phyloP scores from a whole-genome alignment of 2,797 vertebrate species.

The Catostomus latipinnis region DNA sequence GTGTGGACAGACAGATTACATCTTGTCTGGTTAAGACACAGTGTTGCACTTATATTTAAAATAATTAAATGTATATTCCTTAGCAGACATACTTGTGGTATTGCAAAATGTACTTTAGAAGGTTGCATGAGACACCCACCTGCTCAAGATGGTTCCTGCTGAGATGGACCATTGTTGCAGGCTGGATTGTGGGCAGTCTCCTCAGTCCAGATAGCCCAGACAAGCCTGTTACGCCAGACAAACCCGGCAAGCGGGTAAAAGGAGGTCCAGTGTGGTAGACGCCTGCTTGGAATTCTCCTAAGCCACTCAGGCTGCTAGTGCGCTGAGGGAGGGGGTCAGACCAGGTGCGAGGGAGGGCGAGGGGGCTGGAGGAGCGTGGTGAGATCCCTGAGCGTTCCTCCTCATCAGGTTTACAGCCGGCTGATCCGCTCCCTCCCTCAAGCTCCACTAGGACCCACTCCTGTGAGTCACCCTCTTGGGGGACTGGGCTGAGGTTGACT shows the following conservation, averaged over 20 bases:
- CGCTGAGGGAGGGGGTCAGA: conserved; percentile 72
- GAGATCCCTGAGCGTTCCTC: conserved; percentile 81
- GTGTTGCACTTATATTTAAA: too few species aligned
- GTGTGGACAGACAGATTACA: too few species aligned
- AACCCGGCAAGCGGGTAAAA: conserved; percentile 68
- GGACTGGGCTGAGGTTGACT: conserved; percentile 89
- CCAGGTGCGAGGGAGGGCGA: conserved; percentile 72
- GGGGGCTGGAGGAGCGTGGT: conserved; percentile 76
- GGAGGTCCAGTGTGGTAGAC: conserved; percentile 84
- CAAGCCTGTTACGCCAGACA: conserved; percentile 61
- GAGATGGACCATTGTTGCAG: conserved; percentile 83
- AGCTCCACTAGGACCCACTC: conserved; percentile 97
- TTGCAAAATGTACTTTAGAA: conserved; percentile 1
- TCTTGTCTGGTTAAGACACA: too few species aligned
- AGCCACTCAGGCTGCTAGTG: conserved; percentile 76
- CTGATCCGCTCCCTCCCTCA: conserved; percentile 84
- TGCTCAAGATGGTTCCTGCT: conserved; percentile 85
- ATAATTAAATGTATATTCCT: too few species aligned
- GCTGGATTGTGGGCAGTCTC: conserved; percentile 85
- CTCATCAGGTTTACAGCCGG: conserved; percentile 78
- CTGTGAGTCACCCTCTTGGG: conserved; percentile 91
- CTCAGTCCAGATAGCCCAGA: conserved; percentile 76
- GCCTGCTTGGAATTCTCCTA: conserved; percentile 67
- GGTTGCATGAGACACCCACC: conserved; percentile 72
- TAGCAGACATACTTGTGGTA: background rate